phyloP scores from a whole-genome alignment of 1,140 invertebrate genomes.

The Megalonaias nervosa region DNA sequence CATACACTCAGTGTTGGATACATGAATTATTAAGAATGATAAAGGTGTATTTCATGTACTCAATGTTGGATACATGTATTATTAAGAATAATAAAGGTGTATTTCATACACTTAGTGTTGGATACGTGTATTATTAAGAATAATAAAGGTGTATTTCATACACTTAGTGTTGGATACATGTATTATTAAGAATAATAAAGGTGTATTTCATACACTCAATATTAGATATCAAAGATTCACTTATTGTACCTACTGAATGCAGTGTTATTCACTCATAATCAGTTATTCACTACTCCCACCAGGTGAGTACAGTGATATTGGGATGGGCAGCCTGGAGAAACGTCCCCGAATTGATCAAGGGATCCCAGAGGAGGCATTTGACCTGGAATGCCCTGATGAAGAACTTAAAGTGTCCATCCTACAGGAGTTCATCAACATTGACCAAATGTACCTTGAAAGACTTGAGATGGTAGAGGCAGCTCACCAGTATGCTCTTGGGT shows the following conservation, averaged over 20 bases:
- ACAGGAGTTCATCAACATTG: slow-evolving; percentile 67
- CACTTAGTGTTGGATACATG: too few relatives aligned
- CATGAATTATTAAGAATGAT: too few relatives aligned
- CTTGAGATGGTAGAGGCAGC: slow-evolving; percentile 55
- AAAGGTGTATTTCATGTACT: too few relatives aligned
- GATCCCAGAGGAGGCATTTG: slow-evolving; percentile 67
- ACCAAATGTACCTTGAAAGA: slow-evolving; percentile 62
- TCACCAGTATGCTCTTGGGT: slow-evolving; percentile 55
- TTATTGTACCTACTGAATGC: background rate
- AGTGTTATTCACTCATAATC: too few relatives aligned
- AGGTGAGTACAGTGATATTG: slow-evolving; percentile 26
- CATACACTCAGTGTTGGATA: too few relatives aligned
- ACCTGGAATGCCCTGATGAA: slow-evolving; percentile 64
- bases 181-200: too few relatives aligned
- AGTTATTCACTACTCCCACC: background rate
- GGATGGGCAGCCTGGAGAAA: slow-evolving; percentile 37
- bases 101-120: too few relatives aligned
- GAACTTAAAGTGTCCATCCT: slow-evolving; percentile 64
- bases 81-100: too few relatives aligned
- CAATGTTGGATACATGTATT: too few relatives aligned
- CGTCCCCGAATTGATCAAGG: slow-evolving; percentile 52
- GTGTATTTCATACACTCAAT: background rate
- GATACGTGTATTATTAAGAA: too few relatives aligned
- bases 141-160: too few relatives aligned
- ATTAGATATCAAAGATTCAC: background rate